Base-by-base conservation (phyloP, 2,888 invertebrate genomes). In the Calephelis perditalis region DNA sequence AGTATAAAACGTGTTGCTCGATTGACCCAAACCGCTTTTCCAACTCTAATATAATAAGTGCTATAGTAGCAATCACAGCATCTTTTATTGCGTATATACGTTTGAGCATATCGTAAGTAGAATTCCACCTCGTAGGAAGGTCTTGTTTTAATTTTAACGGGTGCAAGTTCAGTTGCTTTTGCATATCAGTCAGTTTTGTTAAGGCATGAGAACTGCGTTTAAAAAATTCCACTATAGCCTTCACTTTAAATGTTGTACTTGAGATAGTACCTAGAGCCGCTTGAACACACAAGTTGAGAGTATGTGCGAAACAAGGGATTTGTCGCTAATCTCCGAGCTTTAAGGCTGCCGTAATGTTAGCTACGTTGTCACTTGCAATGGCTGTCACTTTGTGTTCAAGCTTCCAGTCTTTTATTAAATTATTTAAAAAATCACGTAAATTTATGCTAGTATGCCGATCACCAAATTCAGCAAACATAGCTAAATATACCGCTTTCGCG, bases 91-190 rank as follows among this genome's bases (percentile, higher is more conserved):
- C 56, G 7, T 67, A 9, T 1, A 70, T 7, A 7, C 70, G 43
- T 1, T 45, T 12, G 0, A 70, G 40, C 71, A 70, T 68, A 9
- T 71, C 70, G 37, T 65, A 72, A 0, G 67, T 67, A 3, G 70
- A 72, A 55, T 71, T 70, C 72, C 72, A 70, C 5, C 70, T 45
- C 1, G 69, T 69, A 1, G 46, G 8, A 2, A 68, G 66, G 44
- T 71, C 68, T 58, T 72, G 71, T 55, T 73, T 73, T 0, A 73
- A 46, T 64, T 72, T 73, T 3, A 71, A 43, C 11, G 46, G 40
- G 1, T 63, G 35, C 0, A 66, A 35, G 43, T 62, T 44, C 60
- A 70, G 59, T 40, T 70, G 67, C 7, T 65, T 59, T 65, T 70
- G 58, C 7, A 66, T 67, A 3, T 63, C 66, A 12, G n/a, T 44